phyloP scores from a whole-genome alignment of 2,113 vertebrate species.

The Mormoops blainvillei region DNA sequence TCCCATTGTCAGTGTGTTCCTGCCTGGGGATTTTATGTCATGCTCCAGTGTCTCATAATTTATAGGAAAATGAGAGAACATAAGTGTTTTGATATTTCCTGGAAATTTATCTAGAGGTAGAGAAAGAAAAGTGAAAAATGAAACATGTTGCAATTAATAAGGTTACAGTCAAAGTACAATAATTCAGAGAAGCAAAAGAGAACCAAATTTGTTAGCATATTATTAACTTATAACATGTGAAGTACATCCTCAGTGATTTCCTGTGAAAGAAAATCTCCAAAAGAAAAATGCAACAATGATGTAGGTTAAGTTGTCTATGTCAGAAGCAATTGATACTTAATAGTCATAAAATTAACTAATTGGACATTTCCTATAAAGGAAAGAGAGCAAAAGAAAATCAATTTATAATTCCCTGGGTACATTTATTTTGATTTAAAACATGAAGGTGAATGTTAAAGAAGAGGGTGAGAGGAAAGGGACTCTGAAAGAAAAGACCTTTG shows the following conservation, averaged over 20 bases:
- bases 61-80: not conserved
- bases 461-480: not conserved
- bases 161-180: not conserved
- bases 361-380: conserved; percentile 15
- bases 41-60: not conserved
- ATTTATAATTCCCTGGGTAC: not conserved
- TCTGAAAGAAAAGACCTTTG: not conserved
- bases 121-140: not conserved
- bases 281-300: conserved; percentile 5
- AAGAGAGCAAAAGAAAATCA: conserved; percentile 10
- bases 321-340: not conserved
- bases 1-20: not conserved
- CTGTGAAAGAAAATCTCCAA: not conserved
- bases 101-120: not conserved
- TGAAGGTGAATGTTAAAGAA: not conserved
- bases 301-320: not conserved
- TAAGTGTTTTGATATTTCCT: not conserved
- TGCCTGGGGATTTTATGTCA: not conserved
- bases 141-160: not conserved
- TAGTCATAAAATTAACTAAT: conserved; percentile 55
- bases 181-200: not conserved
- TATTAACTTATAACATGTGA: not conserved
- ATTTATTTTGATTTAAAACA: not conserved
- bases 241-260: not conserved
- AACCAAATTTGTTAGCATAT: not conserved